Conservation (phyloP, 2,113 vertebrate genomes). For the Dryoscopus gambensis region DNA sequence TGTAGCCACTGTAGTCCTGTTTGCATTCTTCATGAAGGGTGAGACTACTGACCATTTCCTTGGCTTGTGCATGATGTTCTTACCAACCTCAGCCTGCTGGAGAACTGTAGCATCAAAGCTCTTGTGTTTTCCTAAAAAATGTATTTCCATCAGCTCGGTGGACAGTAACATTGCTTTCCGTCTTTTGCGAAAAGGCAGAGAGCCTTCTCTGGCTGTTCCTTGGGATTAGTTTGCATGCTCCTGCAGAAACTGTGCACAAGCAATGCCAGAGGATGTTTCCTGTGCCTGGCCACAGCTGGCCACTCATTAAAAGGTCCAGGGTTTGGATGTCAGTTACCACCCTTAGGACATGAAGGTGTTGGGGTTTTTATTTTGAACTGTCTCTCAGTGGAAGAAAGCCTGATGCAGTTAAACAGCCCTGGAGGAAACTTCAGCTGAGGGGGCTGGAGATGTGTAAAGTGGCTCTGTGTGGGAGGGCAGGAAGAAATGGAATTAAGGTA, state of each 20-base stretch:
- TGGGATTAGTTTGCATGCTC: background rate
- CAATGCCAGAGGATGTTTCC: background rate
- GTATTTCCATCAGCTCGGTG: background rate
- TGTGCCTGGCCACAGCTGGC: background rate
- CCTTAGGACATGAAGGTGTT: background rate
- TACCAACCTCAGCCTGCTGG: background rate
- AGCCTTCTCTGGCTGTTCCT: background rate
- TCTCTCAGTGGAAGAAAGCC: background rate
- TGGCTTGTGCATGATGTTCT: background rate
- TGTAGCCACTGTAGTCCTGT: background rate
- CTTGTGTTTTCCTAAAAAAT: background rate
- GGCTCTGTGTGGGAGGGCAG: background rate
- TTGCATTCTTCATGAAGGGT: background rate
- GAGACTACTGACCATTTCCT: background rate
- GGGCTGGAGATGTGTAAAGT: background rate
- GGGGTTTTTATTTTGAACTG: background rate
- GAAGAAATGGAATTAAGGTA: background rate
- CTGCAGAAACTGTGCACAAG: background rate
- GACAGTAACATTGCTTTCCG: background rate
- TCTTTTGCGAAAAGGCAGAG: background rate
- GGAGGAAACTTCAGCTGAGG: background rate
- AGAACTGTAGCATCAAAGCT: background rate
- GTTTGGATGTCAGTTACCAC: background rate
- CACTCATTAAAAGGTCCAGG: background rate
- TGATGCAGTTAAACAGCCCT: background rate